These are phyloP conservation scores for Heterochromis multidens DNA, from an alignment of 2,113 vertebrate species.

Conservation along the genomic window DNA sequence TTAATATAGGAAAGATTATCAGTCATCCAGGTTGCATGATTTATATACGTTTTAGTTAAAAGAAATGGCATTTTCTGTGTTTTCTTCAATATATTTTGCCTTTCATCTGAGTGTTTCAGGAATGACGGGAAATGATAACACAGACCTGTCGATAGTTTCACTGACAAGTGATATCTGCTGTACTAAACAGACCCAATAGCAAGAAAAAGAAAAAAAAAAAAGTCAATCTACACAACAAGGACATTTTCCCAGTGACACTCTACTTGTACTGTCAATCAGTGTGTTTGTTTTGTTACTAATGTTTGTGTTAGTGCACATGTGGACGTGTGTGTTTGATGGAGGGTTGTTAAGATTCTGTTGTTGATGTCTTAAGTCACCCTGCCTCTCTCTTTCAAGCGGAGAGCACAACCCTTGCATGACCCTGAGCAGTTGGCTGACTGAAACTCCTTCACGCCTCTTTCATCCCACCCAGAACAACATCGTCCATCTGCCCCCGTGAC, in stretches of 20 bases:
- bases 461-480: conserved; percentile 53
- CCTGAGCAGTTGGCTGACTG: conserved; percentile 66
- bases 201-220: not conserved
- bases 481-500: conserved; percentile 55
- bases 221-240: not conserved
- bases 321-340: conserved; percentile 7
- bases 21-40: too few species aligned
- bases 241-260: conserved; percentile 15
- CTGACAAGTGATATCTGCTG: not conserved
- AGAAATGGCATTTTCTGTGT: not conserved
- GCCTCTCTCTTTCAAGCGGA: conserved; percentile 45
- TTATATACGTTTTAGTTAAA: not conserved
- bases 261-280: conserved; percentile 15
- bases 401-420: conserved; percentile 70
- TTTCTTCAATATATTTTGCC: not conserved
- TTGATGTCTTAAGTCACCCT: conserved; percentile 16
- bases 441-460: conserved; percentile 63
- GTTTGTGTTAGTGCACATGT: conserved; percentile 51
- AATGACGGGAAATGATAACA: not conserved
- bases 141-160: fast-evolving
- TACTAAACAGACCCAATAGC: not conserved
- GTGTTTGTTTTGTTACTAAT: conserved; percentile 59
- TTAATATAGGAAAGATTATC: too few species aligned
- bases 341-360: conserved; percentile 10
- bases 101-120: not conserved